phyloP scores from a whole-genome alignment of 2,888 invertebrate genomes.

The Microplitis deprimator region DNA sequence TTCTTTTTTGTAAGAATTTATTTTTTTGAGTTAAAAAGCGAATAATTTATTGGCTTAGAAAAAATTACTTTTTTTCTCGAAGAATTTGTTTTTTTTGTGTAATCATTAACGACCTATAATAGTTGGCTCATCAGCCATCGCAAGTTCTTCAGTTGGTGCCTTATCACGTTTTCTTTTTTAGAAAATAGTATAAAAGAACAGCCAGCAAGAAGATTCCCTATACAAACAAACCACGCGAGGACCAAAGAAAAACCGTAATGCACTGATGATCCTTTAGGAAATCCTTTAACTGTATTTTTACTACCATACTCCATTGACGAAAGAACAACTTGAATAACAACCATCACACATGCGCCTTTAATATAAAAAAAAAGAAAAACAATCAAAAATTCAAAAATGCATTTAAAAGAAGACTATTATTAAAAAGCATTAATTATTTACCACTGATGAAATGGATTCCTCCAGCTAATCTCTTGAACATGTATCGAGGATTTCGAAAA shows the following conservation, averaged over 20 bases:
- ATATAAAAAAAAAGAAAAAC: conserved; percentile 3
- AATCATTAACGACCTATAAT: conserved; percentile 74
- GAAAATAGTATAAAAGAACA: conserved; percentile 85
- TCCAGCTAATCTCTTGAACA: conserved; percentile 89
- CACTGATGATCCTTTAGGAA: conserved; percentile 79
- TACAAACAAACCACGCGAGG: conserved; percentile 85
- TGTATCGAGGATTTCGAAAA: conserved; percentile 87
- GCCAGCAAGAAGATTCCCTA: conserved; percentile 79
- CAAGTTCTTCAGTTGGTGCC: conserved; percentile 86
- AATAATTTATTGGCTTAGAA: not conserved
- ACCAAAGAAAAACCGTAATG: conserved; percentile 82
- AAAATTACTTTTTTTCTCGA: not conserved
- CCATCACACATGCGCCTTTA: conserved; percentile 83
- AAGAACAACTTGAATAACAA: conserved; percentile 86
- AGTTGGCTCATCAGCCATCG: conserved; percentile 88
- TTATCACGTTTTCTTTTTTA: conserved; percentile 86
- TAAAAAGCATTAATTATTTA: conserved; percentile 69
- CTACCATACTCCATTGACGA: conserved; percentile 82
- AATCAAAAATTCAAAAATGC: not conserved
- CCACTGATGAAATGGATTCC: conserved; percentile 88
- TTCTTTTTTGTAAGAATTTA: conserved; percentile 6
- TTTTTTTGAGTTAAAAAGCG: conserved; percentile 9
- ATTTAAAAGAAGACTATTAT: conserved; percentile 41
- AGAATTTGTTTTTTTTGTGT: conserved; percentile 1
- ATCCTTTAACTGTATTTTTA: conserved; percentile 77